These are phyloP conservation scores for Parelbella ahira DNA, from an alignment of 2,888 invertebrate species.

Conservation along the genomic window DNA sequence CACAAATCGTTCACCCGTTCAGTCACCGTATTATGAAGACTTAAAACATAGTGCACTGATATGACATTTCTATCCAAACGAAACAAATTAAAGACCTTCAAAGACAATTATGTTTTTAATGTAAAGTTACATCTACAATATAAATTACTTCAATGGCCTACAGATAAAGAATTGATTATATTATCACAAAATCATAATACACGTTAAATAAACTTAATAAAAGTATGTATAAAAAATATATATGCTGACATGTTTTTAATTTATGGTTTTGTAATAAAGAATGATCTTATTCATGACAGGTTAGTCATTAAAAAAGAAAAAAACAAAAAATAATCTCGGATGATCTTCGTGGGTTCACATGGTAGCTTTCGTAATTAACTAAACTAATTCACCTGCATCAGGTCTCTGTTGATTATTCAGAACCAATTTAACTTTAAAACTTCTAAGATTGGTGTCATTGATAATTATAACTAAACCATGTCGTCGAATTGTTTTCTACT, in stretches of 20 bases:
- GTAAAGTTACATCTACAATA: neutral
- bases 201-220: neutral
- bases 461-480: constrained; percentile 29
- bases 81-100: neutral
- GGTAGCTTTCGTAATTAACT: constrained; percentile 33
- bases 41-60: constrained; percentile 20
- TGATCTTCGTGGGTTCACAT: constrained; percentile 25
- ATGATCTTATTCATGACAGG: too few species aligned
- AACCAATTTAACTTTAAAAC: neutral
- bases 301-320: neutral
- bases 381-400: constrained; percentile 39
- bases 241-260: too few species aligned
- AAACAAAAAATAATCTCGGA: constrained; percentile 37
- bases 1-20: neutral
- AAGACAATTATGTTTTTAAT: neutral
- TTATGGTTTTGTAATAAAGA: neutral
- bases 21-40: constrained; percentile 5
- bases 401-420: constrained; percentile 33
- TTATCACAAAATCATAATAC: constrained; percentile 13
- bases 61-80: constrained; percentile 15
- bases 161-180: neutral
- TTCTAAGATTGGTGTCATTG: constrained; percentile 8
- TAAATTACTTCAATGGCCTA: too few species aligned
- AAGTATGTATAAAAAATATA: neutral
- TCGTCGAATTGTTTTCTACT: constrained; percentile 65